Percentiles rank a stretch among this genome's conserved stretches.
phyloP scores from a whole-genome alignment of 2,797 vertebrate species.

The Tadarida brasiliensis region DNA sequence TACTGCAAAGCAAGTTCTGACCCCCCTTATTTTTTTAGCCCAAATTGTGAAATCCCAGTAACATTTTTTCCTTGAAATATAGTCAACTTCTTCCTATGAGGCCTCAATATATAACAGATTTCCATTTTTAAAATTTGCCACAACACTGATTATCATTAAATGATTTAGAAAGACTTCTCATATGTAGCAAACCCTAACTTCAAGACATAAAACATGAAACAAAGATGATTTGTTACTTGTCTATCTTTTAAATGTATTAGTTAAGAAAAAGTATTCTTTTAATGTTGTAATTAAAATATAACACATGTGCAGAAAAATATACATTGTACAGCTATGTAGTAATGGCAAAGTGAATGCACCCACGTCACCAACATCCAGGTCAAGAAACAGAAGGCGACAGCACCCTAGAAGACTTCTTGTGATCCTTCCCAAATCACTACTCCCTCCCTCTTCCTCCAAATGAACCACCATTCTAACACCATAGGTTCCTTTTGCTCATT shows the following conservation, averaged over 20 bases:
- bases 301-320: neutral
- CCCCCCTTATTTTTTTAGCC: neutral
- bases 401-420: neutral
- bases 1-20: slow-evolving; percentile 3
- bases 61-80: slow-evolving; percentile 35
- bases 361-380: neutral
- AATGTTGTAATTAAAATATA: slow-evolving; percentile 44
- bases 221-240: neutral
- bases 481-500: neutral
- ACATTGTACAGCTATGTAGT: neutral
- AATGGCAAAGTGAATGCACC: neutral
- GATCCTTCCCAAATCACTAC: neutral
- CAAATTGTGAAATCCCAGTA: slow-evolving; percentile 18
- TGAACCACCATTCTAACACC: neutral
- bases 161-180: neutral
- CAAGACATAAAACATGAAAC: neutral
- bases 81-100: neutral
- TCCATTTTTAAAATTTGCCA: neutral
- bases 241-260: neutral
- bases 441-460: neutral
- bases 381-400: neutral
- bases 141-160: neutral
- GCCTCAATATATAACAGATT: slow-evolving; percentile 31
- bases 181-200: neutral
- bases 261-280: neutral